phyloP scores from a whole-genome alignment of 2,797 vertebrate genomes.

The Sebastes umbrosus region DNA sequence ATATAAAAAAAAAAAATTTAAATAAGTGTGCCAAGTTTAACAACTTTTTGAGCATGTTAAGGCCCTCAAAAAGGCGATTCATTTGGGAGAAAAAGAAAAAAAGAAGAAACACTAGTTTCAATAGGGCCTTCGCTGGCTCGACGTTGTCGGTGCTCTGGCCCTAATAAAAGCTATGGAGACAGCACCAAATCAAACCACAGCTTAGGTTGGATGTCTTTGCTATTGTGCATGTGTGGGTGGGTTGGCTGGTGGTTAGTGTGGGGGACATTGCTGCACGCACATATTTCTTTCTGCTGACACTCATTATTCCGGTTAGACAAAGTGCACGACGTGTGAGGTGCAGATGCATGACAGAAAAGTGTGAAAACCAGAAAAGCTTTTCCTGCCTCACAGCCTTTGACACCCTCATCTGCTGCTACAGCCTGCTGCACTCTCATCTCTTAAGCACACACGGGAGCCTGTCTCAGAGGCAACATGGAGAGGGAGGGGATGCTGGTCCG shows the following conservation, averaged over 20 bases:
- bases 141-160: no score
- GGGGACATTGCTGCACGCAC: neutral
- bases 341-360: constrained; percentile 44
- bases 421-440: neutral
- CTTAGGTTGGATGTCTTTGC: neutral
- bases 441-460: neutral
- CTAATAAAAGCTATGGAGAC: neutral
- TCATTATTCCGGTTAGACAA: neutral
- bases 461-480: constrained; percentile 54
- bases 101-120: no score
- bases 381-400: constrained; percentile 40
- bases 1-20: no score
- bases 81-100: no score
- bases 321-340: neutral
- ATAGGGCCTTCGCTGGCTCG: no score
- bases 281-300: neutral
- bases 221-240: neutral
- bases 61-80: no score
- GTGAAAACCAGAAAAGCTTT: constrained; percentile 67
- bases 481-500: constrained; percentile 37
- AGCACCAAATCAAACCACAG: neutral
- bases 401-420: neutral
- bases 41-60: no score
- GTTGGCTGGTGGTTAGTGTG: neutral
- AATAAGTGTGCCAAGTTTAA: no score